Conservation (phyloP, 2,888 invertebrate species). For the Tenthredo notha region DNA sequence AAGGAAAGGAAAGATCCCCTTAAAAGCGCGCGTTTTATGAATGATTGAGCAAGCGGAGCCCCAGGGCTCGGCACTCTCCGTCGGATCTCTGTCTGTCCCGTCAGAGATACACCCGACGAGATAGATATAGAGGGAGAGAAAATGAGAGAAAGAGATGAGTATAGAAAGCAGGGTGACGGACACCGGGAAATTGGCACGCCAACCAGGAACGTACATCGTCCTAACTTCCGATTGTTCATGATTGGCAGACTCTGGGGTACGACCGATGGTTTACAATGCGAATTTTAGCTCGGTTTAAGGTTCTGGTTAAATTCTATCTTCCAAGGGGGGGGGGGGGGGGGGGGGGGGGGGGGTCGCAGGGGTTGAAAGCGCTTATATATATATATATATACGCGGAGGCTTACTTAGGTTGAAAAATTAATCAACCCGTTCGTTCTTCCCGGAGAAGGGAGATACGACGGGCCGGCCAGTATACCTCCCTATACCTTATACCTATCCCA, state of each 20-base stretch:
- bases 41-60: constrained; percentile 65
- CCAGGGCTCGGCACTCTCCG: constrained; percentile 32
- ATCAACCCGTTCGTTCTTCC: constrained; percentile 63
- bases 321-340: not conserved
- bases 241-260: constrained; percentile 28
- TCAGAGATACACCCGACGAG: constrained; percentile 20
- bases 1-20: constrained; percentile 64
- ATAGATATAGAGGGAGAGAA: constrained; percentile 7
- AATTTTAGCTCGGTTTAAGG: not conserved
- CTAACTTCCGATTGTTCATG: constrained; percentile 32
- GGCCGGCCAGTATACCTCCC: not conserved
- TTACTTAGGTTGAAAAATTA: constrained; percentile 69
- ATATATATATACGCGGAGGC: constrained; percentile 48
- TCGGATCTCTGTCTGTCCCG: constrained; percentile 7
- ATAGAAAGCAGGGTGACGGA: constrained; percentile 3
- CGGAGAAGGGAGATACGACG: constrained; percentile 32
- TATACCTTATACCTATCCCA: constrained; percentile 51
- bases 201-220: constrained; percentile 1
- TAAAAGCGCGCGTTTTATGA: constrained; percentile 71
- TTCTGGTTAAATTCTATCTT: not conserved
- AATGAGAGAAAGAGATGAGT: not conserved
- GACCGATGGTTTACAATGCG: not conserved
- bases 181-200: constrained; percentile 41
- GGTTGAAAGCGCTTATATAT: not conserved
- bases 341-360: too few species aligned